A percentile compares a stretch with the other conserved stretches of the same genome.
These are phyloP conservation scores for Silurus meridionalis DNA, from an alignment of 2,113 vertebrate species.

Conservation along the genomic window DNA sequence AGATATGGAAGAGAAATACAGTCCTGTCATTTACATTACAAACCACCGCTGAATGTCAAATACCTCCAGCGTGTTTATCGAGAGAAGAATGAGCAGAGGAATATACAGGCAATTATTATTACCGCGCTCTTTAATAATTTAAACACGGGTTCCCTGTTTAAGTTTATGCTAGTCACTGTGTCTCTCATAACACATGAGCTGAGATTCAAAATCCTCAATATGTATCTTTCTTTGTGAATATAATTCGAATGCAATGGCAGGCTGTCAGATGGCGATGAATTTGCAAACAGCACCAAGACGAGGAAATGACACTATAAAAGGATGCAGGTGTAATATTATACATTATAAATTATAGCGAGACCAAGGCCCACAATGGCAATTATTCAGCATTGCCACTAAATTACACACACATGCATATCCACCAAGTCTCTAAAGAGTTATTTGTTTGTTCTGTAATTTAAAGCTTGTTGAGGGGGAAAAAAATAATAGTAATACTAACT, in stretches of 20 bases:
- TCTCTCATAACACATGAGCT: slow-evolving; percentile 70
- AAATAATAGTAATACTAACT: slow-evolving; percentile 6
- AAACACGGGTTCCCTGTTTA: slow-evolving; percentile 75
- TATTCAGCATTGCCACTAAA: slow-evolving; percentile 21
- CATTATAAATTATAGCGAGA: slow-evolving; percentile 19
- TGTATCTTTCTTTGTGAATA: slow-evolving; percentile 73
- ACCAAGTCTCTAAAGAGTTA: slow-evolving; percentile 44
- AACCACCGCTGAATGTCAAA: slow-evolving; percentile 95
- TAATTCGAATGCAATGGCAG: slow-evolving; percentile 70
- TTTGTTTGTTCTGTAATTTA: slow-evolving; percentile 40
- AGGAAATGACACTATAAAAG: slow-evolving; percentile 65
- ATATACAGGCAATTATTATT: slow-evolving; percentile 89
- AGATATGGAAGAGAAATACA: slow-evolving; percentile 88
- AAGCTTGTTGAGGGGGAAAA: not conserved
- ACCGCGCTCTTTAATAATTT: slow-evolving; percentile 84
- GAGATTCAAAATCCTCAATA: slow-evolving; percentile 78
- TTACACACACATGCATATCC: slow-evolving; percentile 37
- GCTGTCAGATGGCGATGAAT: slow-evolving; percentile 74
- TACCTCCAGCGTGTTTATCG: slow-evolving; percentile 79
- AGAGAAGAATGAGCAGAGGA: slow-evolving; percentile 76
- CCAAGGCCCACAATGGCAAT: slow-evolving; percentile 10
- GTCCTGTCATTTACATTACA: slow-evolving; percentile 99
- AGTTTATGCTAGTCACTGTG: slow-evolving; percentile 63
- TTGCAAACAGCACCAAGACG: slow-evolving; percentile 68
- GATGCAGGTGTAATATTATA: slow-evolving; percentile 35